Conservation (phyloP, 2,797 vertebrate genomes). For the Tapera naevia region DNA sequence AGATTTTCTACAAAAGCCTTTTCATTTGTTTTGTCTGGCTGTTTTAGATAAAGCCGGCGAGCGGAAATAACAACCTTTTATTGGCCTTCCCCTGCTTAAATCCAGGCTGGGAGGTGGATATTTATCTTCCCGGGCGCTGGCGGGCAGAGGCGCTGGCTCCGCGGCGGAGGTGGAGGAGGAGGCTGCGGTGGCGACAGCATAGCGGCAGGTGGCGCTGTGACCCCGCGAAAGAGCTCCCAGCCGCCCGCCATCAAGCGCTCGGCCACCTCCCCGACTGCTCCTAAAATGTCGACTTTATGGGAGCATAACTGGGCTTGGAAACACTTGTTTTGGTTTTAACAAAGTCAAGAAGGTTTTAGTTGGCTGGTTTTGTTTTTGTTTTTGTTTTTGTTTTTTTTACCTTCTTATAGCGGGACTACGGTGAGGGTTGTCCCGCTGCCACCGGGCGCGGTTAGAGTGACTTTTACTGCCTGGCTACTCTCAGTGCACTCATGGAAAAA, state of each 20-base stretch:
- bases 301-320: constrained; percentile 13
- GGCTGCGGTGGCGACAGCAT: rapidly evolving
- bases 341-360: not conserved
- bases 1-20: constrained; percentile 85
- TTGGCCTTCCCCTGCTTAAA: constrained; percentile 80
- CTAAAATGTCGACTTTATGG: constrained; percentile 80
- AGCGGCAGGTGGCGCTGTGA: constrained; percentile 86
- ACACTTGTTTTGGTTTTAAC: not conserved
- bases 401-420: not conserved
- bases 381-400: no score
- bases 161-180: not conserved
- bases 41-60: constrained; percentile 86
- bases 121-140: constrained; percentile 35
- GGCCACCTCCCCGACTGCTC: constrained; percentile 32
- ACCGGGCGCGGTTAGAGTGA: not conserved
- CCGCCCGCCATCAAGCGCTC: constrained; percentile 72
- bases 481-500: not conserved
- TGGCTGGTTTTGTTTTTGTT: not conserved
- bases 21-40: constrained; percentile 89
- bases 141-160: constrained; percentile 6
- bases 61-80: constrained; percentile 96
- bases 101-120: constrained; percentile 53
- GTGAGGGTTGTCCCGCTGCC: not conserved
- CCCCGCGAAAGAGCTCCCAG: constrained; percentile 68
- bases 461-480: not conserved